These are phyloP conservation scores for Brienomyrus brachyistius DNA, from an alignment of 2,113 vertebrate species.

Conservation along the genomic window DNA sequence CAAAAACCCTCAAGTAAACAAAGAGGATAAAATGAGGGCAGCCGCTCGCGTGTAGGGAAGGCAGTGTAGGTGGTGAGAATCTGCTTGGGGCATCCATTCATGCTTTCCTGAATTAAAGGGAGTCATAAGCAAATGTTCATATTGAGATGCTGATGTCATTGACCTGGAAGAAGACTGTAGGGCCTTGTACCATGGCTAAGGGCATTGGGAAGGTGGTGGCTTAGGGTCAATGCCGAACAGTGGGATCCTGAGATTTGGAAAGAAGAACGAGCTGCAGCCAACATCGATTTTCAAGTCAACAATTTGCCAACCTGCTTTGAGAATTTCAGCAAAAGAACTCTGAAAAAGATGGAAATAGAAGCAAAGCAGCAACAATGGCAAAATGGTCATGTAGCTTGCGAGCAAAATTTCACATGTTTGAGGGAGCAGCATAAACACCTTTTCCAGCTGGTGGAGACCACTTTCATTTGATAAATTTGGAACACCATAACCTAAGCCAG, in stretches of 20 bases:
- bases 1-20: slow-evolving; percentile 19
- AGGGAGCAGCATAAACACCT: background rate
- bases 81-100: background rate
- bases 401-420: background rate
- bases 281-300: background rate
- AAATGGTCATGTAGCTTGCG: background rate
- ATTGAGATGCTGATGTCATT: slow-evolving; percentile 13
- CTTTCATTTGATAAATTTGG: slow-evolving; percentile 22
- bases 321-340: slow-evolving; percentile 10
- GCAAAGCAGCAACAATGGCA: slow-evolving; percentile 8
- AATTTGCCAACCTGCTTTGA: slow-evolving; percentile 19
- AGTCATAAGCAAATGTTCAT: slow-evolving; percentile 16
- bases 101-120: background rate
- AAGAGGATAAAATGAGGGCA: background rate
- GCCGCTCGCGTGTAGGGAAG: background rate
- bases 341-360: slow-evolving; percentile 10
- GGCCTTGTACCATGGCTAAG: background rate
- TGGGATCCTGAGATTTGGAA: background rate
- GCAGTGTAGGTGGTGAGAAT: slow-evolving; percentile 1
- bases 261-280: slow-evolving; percentile 16
- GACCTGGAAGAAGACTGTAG: slow-evolving; percentile 3
- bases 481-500: slow-evolving; percentile 29
- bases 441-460: slow-evolving; percentile 12
- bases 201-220: background rate
- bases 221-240: background rate